phyloP scores from a whole-genome alignment of 1,140 invertebrate genomes.

The Lordiphosa mommai region DNA sequence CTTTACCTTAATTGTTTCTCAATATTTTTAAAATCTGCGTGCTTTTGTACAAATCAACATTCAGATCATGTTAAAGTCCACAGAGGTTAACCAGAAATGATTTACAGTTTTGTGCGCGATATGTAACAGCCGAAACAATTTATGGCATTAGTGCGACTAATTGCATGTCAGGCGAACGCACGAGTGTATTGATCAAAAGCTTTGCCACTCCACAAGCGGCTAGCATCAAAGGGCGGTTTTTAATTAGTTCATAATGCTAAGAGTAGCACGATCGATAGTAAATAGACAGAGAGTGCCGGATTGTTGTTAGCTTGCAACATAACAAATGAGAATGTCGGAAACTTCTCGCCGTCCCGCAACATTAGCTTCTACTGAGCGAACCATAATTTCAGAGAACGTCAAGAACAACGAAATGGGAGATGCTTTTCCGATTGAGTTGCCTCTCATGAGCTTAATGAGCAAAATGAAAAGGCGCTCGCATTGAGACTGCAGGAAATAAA shows the following conservation, averaged over 20 bases:
- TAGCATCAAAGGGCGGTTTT: slow-evolving; percentile 52
- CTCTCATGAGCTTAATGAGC: slow-evolving; percentile 53
- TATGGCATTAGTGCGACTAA: slow-evolving; percentile 44
- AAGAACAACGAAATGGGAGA: slow-evolving; percentile 6
- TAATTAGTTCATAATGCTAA: slow-evolving; percentile 61
- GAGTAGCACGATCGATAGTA: slow-evolving; percentile 30
- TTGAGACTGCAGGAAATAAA: slow-evolving; percentile 56
- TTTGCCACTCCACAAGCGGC: slow-evolving; percentile 39
- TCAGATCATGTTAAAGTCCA: neutral
- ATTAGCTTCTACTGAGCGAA: slow-evolving; percentile 4
- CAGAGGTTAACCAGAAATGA: slow-evolving; percentile 59
- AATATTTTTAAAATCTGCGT: too few relatives aligned
- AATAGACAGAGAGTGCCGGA: slow-evolving; percentile 1
- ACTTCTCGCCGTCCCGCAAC: slow-evolving; percentile 21
- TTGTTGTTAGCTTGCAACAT: slow-evolving; percentile 36
- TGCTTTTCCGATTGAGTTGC: slow-evolving; percentile 28
- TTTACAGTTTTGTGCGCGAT: slow-evolving; percentile 21
- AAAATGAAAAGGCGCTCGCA: slow-evolving; percentile 44
- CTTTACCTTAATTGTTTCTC: too few relatives aligned
- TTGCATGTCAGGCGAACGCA: slow-evolving; percentile 37
- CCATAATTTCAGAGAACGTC: slow-evolving; percentile 36
- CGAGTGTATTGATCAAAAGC: slow-evolving; percentile 52
- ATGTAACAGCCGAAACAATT: slow-evolving; percentile 13
- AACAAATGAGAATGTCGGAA: slow-evolving; percentile 45
- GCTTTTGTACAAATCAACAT: too few relatives aligned